Evolutionary conservation across 2,888 invertebrate species (phyloP), one percentile per base, ranked within the genome.

Genomic region (Euclidia mi): DNA sequence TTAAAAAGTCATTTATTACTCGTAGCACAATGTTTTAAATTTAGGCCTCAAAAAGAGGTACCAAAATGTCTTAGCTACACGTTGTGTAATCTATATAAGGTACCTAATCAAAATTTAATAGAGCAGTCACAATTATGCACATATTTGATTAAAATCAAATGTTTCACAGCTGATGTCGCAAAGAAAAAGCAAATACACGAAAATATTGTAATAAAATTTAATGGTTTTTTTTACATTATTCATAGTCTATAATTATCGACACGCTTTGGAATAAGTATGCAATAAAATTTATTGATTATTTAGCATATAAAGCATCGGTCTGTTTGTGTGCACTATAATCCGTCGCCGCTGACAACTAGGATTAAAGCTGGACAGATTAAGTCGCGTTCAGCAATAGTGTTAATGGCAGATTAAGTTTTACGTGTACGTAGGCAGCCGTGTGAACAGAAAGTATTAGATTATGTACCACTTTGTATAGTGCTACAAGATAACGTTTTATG

Each of bases 371-470:
- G 55, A 50, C 43, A 56, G 58, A 64, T 76, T 60, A 71, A 56
- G 56, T 34, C 37, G 12, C 57, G 31, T 44, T 17, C 51, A 64
- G 56, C 57, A 45, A 50, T 48, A 52, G 57, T 50, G 65, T 58
- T 68, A 62, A 69, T 61, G 35, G 65, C 52, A 76, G 74, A 76
- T 75, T 73, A 76, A 56, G 45, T 61, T 75, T 62, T 60, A 70
- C 57, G 41, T 53, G 55, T 56, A 40, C 52, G 56, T 46, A 37
- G 63, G 49, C 56, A 56, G 15, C 40, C 56, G 48, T 53, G 65
- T 63, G 58, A 73, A 65, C 43, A 56, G 47, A 71, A 60, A 57
- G 65, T 58, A 68, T 63, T 58, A 51, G 56, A 31, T 74, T 59
- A 74, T 60, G 46, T 65, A 49, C 43, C 29, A 61, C 55, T 62